A percentile compares a stretch with the other conserved stretches of the same genome.
Evolutionary conservation across 2,797 vertebrate genomes (phyloP).

Genomic region (Onychomys arenicola): DNA sequence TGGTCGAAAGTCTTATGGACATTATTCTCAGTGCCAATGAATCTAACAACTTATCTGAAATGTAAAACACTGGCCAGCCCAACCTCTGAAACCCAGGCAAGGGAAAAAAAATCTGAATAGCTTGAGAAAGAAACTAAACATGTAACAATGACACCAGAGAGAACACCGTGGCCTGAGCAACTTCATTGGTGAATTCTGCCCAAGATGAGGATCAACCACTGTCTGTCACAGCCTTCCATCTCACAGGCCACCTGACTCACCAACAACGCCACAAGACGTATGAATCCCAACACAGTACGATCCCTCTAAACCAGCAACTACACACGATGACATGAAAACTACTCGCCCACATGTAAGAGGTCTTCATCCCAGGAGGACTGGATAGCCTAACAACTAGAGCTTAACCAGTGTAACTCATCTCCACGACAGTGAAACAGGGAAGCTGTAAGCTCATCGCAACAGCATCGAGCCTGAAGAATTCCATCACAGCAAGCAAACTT

Average conservation of each 20-base stretch:
- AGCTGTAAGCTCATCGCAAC: too few relatives aligned
- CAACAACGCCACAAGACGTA: background rate
- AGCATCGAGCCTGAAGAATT: background rate
- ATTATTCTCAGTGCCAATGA: background rate
- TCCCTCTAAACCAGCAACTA: background rate
- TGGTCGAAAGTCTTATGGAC: background rate
- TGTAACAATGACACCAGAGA: background rate
- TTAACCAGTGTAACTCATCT: background rate
- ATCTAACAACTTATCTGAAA: background rate
- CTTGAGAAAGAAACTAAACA: background rate
- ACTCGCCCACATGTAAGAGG: background rate
- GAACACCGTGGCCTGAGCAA: too few relatives aligned
- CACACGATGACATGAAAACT: background rate
- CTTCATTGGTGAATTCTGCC: background rate
- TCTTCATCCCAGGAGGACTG: background rate
- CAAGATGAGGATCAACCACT: background rate
- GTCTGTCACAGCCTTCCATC: background rate
- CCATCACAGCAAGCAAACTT: background rate
- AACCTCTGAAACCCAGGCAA: background rate
- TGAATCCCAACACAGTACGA: background rate
- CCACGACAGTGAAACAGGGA: background rate
- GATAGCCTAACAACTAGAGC: background rate
- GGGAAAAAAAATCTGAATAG: background rate
- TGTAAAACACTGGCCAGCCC: background rate
- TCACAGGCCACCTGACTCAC: background rate